phyloP scores from a whole-genome alignment of 2,888 invertebrate species.

The Oasisia sp. region DNA sequence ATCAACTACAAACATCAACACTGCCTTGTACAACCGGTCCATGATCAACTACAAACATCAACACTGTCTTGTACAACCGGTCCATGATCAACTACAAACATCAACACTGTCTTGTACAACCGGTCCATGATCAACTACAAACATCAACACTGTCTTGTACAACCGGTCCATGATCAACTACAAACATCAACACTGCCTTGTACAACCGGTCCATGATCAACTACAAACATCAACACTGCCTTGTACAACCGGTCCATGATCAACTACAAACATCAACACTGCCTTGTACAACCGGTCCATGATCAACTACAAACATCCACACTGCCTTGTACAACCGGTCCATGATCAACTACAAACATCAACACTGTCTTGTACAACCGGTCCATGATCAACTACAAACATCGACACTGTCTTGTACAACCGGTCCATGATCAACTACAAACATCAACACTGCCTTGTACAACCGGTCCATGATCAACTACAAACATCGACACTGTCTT shows the following conservation, averaged over 20 bases:
- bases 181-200: not conserved
- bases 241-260: conserved; percentile 98
- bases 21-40: too few relatives aligned
- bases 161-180: conserved; percentile 96
- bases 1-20: conserved; percentile 77
- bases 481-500: conserved; percentile 96
- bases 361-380: not conserved
- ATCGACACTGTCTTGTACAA: conserved; percentile 97
- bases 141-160: conserved; percentile 95
- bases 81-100: conserved; percentile 86
- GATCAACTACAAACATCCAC: too few relatives aligned
- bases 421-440: conserved; percentile 92
- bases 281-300: too few relatives aligned
- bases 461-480: too few relatives aligned
- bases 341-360: conserved; percentile 81
- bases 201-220: too few relatives aligned
- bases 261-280: conserved; percentile 71
- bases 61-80: conserved; percentile 95
- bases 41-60: too few relatives aligned
- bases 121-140: too few relatives aligned
- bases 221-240: conserved; percentile 93
- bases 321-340: conserved; percentile 98
- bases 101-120: not conserved
- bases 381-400: too few relatives aligned
- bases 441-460: not conserved